These are phyloP conservation scores for Oryzaephilus surinamensis DNA, from an alignment of 1,140 invertebrate species.

Conservation along the genomic window DNA sequence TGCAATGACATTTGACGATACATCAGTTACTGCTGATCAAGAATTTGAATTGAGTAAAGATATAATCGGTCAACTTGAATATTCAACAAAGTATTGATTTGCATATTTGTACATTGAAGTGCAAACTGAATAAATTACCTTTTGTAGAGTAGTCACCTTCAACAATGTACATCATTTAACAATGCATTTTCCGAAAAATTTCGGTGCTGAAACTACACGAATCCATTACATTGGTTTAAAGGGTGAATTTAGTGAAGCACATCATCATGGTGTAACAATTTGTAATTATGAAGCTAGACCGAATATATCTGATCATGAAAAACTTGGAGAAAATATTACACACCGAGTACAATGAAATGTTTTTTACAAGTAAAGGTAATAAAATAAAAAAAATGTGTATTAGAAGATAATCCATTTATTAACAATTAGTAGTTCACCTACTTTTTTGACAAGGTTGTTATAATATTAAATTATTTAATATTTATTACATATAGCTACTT, in stretches of 20 bases:
- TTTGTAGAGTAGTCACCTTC: conserved; percentile 78
- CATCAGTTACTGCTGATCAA: conserved; percentile 62
- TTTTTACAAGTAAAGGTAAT: too few relatives aligned
- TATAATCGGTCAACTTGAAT: conserved; percentile 69
- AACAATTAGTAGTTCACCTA: too few relatives aligned
- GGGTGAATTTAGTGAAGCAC: conserved; percentile 78
- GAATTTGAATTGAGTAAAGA: conserved; percentile 83
- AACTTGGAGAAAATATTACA: conserved; percentile 47
- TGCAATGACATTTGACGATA: conserved; percentile 90
- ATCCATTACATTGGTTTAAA: conserved; percentile 93
- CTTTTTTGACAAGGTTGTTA: too few relatives aligned
- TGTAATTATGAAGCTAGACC: conserved; percentile 80
- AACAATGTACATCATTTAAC: conserved; percentile 78
- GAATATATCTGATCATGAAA: conserved; percentile 75
- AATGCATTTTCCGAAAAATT: conserved; percentile 81
- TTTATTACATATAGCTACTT: too few relatives aligned
- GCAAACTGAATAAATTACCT: conserved; percentile 13
- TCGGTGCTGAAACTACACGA: conserved; percentile 70
- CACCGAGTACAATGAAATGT: conserved; percentile 8
- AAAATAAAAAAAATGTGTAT: too few relatives aligned
- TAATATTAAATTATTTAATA: too few relatives aligned
- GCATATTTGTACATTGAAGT: not conserved
- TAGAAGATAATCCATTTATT: too few relatives aligned
- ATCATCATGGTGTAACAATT: conserved; percentile 80
- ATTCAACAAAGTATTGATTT: conserved; percentile 67